phyloP scores from a whole-genome alignment of 2,797 vertebrate genomes.

The Discoglossus pictus region DNA sequence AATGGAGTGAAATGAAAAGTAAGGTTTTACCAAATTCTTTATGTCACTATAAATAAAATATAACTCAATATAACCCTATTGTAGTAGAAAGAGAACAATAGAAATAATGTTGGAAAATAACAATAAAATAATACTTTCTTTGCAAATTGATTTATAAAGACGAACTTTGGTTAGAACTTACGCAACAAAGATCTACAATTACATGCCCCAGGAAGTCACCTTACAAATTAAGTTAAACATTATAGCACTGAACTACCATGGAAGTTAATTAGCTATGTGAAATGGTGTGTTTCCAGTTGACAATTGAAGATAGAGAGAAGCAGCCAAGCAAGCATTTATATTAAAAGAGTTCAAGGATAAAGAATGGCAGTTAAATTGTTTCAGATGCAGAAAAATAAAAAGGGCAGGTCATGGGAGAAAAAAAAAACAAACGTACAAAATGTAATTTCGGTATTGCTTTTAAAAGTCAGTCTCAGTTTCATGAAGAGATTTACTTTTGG shows the following conservation, averaged over 20 bases:
- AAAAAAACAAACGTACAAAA: too few species aligned
- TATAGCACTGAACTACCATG: conserved; percentile 32
- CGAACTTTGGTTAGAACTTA: conserved; percentile 41
- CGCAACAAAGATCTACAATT: conserved; percentile 25
- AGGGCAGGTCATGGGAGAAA: too few species aligned
- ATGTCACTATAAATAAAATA: too few species aligned
- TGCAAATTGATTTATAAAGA: conserved; percentile 30
- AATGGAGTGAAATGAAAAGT: too few species aligned
- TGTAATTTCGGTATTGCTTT: too few species aligned
- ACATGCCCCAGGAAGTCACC: conserved; percentile 41
- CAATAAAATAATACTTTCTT: too few species aligned
- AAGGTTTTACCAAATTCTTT: too few species aligned
- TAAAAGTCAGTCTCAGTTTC: too few species aligned
- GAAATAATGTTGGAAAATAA: too few species aligned
- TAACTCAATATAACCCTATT: too few species aligned
- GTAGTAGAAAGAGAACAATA: too few species aligned
- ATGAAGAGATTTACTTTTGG: too few species aligned
- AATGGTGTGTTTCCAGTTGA: conserved; percentile 47
- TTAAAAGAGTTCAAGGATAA: neutral
- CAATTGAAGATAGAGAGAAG: conserved; percentile 32
- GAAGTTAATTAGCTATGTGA: conserved; percentile 45
- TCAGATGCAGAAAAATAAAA: neutral
- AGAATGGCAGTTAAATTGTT: neutral
- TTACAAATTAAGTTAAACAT: conserved; percentile 43
- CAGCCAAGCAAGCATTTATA: conserved; percentile 17